Conservation (phyloP, 2,113 vertebrate genomes). For the Equus quagga region DNA sequence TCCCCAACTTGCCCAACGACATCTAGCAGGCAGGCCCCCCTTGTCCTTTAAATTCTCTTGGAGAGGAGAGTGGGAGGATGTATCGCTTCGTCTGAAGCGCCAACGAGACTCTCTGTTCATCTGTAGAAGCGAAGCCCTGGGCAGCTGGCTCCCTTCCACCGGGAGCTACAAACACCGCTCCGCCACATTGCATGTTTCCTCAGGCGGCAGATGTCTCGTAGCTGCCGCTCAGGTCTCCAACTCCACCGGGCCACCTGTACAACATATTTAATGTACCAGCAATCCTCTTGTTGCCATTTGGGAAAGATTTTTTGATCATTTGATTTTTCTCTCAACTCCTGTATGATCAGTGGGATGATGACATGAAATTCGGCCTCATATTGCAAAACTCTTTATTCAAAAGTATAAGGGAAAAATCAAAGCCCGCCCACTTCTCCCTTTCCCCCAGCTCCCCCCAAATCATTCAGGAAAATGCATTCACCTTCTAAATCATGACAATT, state of each 20-base stretch:
- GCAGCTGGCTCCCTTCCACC: constrained; percentile 83
- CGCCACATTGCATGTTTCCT: constrained; percentile 62
- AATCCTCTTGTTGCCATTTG: constrained; percentile 75
- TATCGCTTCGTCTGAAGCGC: background rate
- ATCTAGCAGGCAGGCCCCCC: background rate
- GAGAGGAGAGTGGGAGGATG: background rate
- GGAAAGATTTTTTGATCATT: constrained; percentile 23
- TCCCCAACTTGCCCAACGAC: accelerated
- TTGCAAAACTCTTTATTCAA: background rate
- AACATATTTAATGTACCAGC: constrained; percentile 79
- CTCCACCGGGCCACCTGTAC: constrained; percentile 87
- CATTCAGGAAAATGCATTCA: background rate
- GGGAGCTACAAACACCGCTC: constrained; percentile 68
- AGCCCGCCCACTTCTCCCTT: background rate
- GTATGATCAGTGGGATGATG: constrained; percentile 58
- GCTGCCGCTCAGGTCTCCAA: constrained; percentile 82
- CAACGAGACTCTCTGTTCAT: background rate
- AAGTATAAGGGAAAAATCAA: background rate
- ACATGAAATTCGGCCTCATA: background rate
- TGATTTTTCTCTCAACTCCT: constrained; percentile 61
- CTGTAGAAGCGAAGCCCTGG: constrained; percentile 3
- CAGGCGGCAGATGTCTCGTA: constrained; percentile 83
- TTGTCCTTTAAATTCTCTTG: background rate
- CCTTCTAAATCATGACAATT: background rate
- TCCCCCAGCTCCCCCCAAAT: background rate